phyloP scores from a whole-genome alignment of 2,797 vertebrate species.

The Coranthus polyacanthus region DNA sequence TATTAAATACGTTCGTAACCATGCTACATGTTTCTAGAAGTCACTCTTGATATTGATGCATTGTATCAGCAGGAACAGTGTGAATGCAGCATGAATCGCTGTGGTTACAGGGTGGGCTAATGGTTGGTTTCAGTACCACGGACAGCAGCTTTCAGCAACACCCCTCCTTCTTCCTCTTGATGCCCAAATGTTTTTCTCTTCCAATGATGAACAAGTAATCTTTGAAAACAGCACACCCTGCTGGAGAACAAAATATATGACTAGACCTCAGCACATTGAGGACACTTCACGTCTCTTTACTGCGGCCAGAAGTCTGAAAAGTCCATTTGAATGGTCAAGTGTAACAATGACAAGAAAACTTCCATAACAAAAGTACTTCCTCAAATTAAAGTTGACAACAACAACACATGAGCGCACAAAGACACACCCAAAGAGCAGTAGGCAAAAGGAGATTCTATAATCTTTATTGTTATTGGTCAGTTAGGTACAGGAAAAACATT shows the following conservation, averaged over 20 bases:
- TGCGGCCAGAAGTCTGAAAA: too few relatives aligned
- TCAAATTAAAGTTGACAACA: too few relatives aligned
- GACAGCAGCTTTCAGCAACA: conserved; percentile 77
- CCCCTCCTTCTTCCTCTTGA: conserved; percentile 67
- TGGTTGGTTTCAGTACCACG: conserved; percentile 83
- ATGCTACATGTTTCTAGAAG: not conserved
- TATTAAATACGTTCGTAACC: not conserved
- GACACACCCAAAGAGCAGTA: not conserved
- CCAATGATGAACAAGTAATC: conserved; percentile 7
- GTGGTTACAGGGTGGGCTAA: conserved; percentile 77
- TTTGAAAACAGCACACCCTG: conserved; percentile 61
- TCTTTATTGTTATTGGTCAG: conserved; percentile 77
- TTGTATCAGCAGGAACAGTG: conserved; percentile 12
- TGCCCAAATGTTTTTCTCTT: conserved; percentile 45
- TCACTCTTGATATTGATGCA: not conserved
- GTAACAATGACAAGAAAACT: too few relatives aligned
- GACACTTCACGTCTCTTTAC: too few relatives aligned
- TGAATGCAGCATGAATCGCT: conserved; percentile 30
- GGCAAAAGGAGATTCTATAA: conserved; percentile 50
- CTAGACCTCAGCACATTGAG: too few relatives aligned
- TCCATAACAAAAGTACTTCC: too few relatives aligned
- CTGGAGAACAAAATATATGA: conserved; percentile 38
- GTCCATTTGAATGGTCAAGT: too few relatives aligned
- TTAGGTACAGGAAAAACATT: conserved; percentile 71
- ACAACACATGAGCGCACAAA: too few relatives aligned